Evolutionary conservation across 2,797 vertebrate genomes (phyloP).

Genomic region (Botia almorhae): DNA sequence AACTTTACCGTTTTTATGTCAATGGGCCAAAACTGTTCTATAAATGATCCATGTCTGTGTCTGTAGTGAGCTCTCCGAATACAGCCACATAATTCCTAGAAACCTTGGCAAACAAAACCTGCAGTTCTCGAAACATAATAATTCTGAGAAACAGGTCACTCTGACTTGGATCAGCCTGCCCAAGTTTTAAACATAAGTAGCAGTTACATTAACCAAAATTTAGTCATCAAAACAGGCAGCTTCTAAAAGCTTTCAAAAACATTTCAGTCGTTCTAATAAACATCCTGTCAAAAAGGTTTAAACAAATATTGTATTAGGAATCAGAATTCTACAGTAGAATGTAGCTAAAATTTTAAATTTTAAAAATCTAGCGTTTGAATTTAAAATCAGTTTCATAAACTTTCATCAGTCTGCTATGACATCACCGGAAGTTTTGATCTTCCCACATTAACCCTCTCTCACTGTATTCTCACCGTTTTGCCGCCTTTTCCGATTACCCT

Average conservation of each 20-base stretch:
- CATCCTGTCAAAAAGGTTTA: too few relatives aligned
- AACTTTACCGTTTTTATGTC: neutral
- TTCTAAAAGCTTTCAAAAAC: neutral
- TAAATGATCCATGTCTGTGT: neutral
- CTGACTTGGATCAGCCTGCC: neutral
- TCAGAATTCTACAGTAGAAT: too few relatives aligned
- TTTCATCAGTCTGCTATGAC: too few relatives aligned
- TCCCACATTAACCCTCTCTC: neutral
- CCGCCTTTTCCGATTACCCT: conserved; percentile 94
- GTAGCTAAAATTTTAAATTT: too few relatives aligned
- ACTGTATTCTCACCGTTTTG: conserved; percentile 84
- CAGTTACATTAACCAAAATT: neutral
- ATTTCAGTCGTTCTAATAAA: neutral
- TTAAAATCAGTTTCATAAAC: too few relatives aligned
- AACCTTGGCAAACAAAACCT: neutral
- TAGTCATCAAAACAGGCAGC: neutral
- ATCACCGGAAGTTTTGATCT: too few relatives aligned
- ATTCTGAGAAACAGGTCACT: neutral
- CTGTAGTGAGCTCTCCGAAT: neutral
- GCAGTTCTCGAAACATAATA: neutral
- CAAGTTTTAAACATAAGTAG: neutral
- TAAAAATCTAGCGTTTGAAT: too few relatives aligned
- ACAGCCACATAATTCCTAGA: neutral
- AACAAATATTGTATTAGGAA: too few relatives aligned
- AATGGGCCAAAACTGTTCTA: neutral